Evolutionary conservation across 2,797 vertebrate species (phyloP).

Genomic region (Phoxinus dragarum): DNA sequence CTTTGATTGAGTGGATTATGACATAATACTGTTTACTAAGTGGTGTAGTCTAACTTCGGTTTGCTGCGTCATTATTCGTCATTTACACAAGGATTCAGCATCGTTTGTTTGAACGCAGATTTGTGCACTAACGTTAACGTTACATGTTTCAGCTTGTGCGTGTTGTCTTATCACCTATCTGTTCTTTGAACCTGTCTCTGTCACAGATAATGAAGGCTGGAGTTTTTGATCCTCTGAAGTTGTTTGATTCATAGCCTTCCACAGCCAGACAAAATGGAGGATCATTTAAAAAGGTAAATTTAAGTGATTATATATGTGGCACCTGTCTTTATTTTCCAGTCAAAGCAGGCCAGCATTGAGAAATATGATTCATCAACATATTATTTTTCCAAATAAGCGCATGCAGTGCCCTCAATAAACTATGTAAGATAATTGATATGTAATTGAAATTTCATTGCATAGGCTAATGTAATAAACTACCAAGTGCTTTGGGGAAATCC

Average conservation of each 20-base stretch:
- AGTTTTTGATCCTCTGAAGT: not conserved
- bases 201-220: slow-evolving; percentile 32
- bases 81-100: not conserved
- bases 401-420: not conserved
- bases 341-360: not conserved
- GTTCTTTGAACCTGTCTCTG: slow-evolving; percentile 23
- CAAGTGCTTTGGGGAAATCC: not conserved
- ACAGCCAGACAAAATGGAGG: slow-evolving; percentile 6
- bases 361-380: not conserved
- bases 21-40: not conserved
- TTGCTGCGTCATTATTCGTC: slow-evolving; percentile 18
- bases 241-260: slow-evolving; percentile 21
- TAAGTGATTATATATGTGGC: not conserved
- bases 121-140: not conserved
- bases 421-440: no score
- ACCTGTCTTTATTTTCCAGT: not conserved
- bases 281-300: slow-evolving; percentile 31
- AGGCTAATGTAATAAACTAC: not conserved
- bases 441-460: no score
- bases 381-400: not conserved
- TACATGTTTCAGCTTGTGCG: not conserved
- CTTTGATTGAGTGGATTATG: not conserved
- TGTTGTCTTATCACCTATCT: not conserved
- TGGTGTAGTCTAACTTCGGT: not conserved
- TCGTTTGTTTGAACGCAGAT: not conserved